Base-by-base conservation (phyloP, 2,113 vertebrate species). In the Rhineura floridana region DNA sequence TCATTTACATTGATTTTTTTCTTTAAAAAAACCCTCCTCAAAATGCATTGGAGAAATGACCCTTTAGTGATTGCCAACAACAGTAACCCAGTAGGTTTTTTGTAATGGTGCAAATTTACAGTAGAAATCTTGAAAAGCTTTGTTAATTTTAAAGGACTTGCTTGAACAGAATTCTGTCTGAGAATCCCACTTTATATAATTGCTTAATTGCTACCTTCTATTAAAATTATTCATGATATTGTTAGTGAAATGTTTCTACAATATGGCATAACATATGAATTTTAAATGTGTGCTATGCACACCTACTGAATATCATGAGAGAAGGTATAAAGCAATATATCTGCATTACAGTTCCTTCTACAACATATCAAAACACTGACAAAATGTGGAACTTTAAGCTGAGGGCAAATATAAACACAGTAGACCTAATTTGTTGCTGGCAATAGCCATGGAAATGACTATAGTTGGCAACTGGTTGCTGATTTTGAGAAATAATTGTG, bases 301-400 rank as follows among this genome's bases (percentile, higher is more conserved):
- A 73, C 81, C 46, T 86, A 55, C n/a, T 30, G 52, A 83, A 83
- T 33, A 89, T 28, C 0, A 0, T 25, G 55, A 79, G 72, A 90
- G 50, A 59, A 0, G 36, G 82, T 92, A 46, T 82, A 81, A 75
- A 36, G 78, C 70, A 59, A 12, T 50, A 62, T 48, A 85, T 86
- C 88, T 75, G 70, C 70, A 86, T 77, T 87, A 93, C 69, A 50
- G 63, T 75, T 83, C 8, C 36, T 80, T 75, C 62, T 33, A 76
- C 70, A 65, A 44, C 11, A 23, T 89, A 77, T 86, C 88, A 85
- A 85, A 89, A 89, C 59, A 80, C 48, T 89, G 81, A 87, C 84
- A 93, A 44, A 70, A 33, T 90, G n/a, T 91, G 80, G 84, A 86
- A 88, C 73, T 76, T 84, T 79, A 91, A 86, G 48, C 89, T 92